Evolutionary conservation across 1,140 invertebrate species (phyloP).

Genomic region (Ctenoplectra terminalis): DNA sequence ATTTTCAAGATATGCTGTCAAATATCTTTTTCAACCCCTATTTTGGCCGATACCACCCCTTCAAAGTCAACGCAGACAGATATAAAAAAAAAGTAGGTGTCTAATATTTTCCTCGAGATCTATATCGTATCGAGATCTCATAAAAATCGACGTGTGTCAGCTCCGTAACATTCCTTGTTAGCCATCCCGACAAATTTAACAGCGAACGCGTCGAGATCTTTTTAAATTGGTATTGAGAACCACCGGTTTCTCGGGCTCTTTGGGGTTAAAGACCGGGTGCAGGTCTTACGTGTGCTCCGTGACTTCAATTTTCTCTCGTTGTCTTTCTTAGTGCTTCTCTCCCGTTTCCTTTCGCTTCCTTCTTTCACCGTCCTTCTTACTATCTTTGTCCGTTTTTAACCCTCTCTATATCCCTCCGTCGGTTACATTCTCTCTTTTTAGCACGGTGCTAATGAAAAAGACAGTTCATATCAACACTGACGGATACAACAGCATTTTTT

Average conservation of each 20-base stretch:
- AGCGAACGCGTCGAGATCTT: not conserved
- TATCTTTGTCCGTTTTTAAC: constrained; percentile 20
- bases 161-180: too few relatives aligned
- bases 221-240: constrained; percentile 49
- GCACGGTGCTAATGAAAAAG: constrained; percentile 37
- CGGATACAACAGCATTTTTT: constrained; percentile 41
- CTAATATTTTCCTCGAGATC: too few relatives aligned
- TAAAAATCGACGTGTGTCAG: too few relatives aligned
- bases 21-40: too few relatives aligned
- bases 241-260: constrained; percentile 60
- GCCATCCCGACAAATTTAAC: too few relatives aligned
- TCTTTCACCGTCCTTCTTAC: constrained; percentile 27
- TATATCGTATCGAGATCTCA: too few relatives aligned
- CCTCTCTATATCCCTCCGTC: constrained; percentile 18
- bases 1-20: too few relatives aligned
- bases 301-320: constrained; percentile 70
- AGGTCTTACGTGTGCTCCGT: constrained; percentile 69
- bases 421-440: constrained; percentile 3
- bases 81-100: too few relatives aligned
- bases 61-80: too few relatives aligned
- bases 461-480: constrained; percentile 61
- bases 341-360: constrained; percentile 29
- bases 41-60: too few relatives aligned
- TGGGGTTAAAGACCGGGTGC: constrained; percentile 73
- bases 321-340: constrained; percentile 48